Evolutionary conservation across 2,113 vertebrate genomes (phyloP).

Genomic region (Eretmochelys imbricata): DNA sequence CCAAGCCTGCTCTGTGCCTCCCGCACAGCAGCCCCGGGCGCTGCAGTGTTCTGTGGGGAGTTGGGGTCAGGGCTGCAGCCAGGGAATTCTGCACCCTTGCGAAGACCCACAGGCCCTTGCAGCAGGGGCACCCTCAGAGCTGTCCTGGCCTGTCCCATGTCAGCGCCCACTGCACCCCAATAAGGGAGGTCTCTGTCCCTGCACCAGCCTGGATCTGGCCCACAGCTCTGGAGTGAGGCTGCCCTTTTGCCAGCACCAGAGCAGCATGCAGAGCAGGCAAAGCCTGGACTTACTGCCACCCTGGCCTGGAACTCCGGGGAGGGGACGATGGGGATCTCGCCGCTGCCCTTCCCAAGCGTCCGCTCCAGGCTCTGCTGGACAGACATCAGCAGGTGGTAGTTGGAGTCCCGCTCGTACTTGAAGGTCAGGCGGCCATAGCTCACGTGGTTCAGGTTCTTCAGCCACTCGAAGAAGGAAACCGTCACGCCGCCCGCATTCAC

Average conservation of each 20-base stretch:
- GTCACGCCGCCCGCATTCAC: conserved; percentile 36
- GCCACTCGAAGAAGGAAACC: background rate
- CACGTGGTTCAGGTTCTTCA: conserved; percentile 39
- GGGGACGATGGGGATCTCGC: background rate
- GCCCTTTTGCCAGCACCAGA: background rate
- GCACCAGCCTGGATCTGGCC: too few relatives aligned
- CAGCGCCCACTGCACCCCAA: too few relatives aligned
- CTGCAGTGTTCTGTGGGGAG: background rate
- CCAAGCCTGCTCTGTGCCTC: too few relatives aligned
- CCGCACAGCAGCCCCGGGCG: background rate
- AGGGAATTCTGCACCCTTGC: too few relatives aligned
- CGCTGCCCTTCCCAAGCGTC: background rate
- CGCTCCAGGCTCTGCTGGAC: conserved; percentile 49
- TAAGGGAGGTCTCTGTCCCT: background rate
- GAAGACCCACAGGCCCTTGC: too few relatives aligned
- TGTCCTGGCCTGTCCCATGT: background rate
- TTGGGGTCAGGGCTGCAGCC: too few relatives aligned
- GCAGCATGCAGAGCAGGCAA: background rate
- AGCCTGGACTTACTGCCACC: background rate
- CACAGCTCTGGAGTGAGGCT: background rate
- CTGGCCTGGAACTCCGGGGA: background rate
- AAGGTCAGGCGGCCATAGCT: background rate
- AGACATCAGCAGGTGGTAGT: conserved; percentile 16
- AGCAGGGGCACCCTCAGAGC: background rate
- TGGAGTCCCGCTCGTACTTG: background rate